Percentiles rank a stretch among this genome's conserved stretches.
phyloP scores from a whole-genome alignment of 2,888 invertebrate species.

The Oconnorella tubifera region DNA sequence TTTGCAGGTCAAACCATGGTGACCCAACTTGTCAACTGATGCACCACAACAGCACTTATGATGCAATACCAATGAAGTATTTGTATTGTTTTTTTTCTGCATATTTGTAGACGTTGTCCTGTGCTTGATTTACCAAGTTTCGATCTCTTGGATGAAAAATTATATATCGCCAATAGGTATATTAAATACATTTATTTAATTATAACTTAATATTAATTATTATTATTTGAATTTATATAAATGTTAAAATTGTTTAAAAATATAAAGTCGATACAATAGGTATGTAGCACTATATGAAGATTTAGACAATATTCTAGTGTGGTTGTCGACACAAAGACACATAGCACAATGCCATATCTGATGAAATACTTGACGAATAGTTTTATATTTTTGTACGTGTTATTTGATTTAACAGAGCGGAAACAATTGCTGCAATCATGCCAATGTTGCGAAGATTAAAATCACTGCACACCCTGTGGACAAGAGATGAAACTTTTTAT shows the following conservation, averaged over 20 bases:
- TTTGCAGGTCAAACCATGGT: too few species aligned
- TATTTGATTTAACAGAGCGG: conserved; percentile 33
- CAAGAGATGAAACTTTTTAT: conserved; percentile 42
- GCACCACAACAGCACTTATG: neutral
- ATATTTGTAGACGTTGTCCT: conserved; percentile 43
- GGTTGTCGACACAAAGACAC: neutral
- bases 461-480: conserved; percentile 42
- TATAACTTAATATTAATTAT: neutral
- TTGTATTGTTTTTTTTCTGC: neutral
- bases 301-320: neutral
- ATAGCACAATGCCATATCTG: neutral
- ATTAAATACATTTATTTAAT: conserved; percentile 41
- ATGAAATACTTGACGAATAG: too few species aligned
- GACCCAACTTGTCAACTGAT: neutral
- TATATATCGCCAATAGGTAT: too few species aligned
- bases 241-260: neutral
- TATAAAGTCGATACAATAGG: neutral
- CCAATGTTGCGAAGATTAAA: conserved; percentile 42
- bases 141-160: conserved; percentile 50
- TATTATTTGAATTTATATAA: neutral
- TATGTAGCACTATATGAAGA: neutral
- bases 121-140: conserved; percentile 47
- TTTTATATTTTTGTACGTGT: too few species aligned
- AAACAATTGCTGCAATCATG: conserved; percentile 40
- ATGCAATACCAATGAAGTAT: neutral